These are phyloP conservation scores for Oceanodroma leucorhoa DNA, from an alignment of 2,797 vertebrate genomes.

Conservation along the genomic window DNA sequence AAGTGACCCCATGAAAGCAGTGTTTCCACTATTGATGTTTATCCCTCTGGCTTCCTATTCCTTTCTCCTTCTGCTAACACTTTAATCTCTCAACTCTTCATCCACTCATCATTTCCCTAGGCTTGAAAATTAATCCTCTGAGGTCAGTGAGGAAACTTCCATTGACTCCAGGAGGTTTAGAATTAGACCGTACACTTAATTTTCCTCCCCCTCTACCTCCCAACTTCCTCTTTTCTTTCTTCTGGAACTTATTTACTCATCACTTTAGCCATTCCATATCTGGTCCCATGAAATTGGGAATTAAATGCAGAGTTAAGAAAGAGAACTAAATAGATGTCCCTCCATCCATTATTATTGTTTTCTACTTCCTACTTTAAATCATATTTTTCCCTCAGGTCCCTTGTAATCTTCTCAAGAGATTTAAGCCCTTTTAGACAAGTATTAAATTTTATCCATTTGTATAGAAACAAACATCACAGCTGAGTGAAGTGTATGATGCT, in stretches of 20 bases:
- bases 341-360: background rate
- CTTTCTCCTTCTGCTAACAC: conserved; percentile 44
- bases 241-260: conserved; percentile 42
- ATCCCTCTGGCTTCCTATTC: conserved; percentile 4
- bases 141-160: conserved; percentile 49
- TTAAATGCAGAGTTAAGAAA: conserved; percentile 4
- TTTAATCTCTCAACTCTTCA: conserved; percentile 46
- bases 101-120: conserved; percentile 42
- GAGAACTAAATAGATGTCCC: background rate
- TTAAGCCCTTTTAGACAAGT: background rate
- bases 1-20: background rate
- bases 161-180: conserved; percentile 18
- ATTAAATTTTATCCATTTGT: background rate
- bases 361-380: background rate
- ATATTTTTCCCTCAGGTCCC: background rate
- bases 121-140: conserved; percentile 49
- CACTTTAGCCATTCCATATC: background rate
- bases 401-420: background rate
- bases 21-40: conserved; percentile 7
- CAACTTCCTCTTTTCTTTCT: conserved; percentile 16
- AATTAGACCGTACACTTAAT: background rate
- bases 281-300: conserved; percentile 29
- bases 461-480: background rate
- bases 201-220: background rate
- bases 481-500: background rate